phyloP scores from a whole-genome alignment of 1,140 invertebrate genomes.

The Gonioctena quinquepunctata region DNA sequence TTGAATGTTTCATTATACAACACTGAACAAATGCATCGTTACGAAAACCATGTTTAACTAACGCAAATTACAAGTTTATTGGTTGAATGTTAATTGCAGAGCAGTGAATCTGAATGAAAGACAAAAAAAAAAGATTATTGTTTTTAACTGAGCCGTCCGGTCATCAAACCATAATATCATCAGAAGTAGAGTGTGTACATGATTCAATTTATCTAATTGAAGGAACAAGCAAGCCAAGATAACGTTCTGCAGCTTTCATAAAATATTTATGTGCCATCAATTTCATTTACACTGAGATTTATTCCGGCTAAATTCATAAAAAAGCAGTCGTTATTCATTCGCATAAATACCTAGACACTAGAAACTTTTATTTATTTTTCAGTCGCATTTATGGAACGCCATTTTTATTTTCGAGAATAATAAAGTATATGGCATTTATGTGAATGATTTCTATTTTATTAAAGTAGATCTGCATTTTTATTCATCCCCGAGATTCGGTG shows the following conservation, averaged over 20 bases:
- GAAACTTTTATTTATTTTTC: conserved; percentile 36
- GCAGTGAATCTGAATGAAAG: too few species aligned
- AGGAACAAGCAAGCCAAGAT: not conserved
- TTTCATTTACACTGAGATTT: conserved; percentile 21
- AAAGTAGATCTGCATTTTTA: conserved; percentile 38
- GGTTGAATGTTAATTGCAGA: too few species aligned
- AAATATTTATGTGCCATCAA: conserved; percentile 23
- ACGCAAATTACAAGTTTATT: too few species aligned
- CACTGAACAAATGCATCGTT: too few species aligned
- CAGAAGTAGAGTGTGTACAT: not conserved
- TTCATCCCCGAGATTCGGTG: too few species aligned
- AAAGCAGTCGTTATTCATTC: conserved; percentile 38
- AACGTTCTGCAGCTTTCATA: not conserved
- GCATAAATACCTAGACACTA: conserved; percentile 44
- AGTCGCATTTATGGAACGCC: conserved; percentile 34
- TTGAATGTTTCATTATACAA: too few species aligned
- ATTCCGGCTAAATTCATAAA: conserved; percentile 30
- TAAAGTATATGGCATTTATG: conserved; percentile 39
- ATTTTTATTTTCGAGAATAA: conserved; percentile 38
- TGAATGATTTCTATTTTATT: conserved; percentile 39
- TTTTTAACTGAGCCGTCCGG: too few species aligned
- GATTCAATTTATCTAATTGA: not conserved
- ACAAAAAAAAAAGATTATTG: too few species aligned
- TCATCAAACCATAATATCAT: too few species aligned
- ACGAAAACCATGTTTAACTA: too few species aligned